phyloP scores from a whole-genome alignment of 2,113 vertebrate species.

The Pelmatolapia mariae region DNA sequence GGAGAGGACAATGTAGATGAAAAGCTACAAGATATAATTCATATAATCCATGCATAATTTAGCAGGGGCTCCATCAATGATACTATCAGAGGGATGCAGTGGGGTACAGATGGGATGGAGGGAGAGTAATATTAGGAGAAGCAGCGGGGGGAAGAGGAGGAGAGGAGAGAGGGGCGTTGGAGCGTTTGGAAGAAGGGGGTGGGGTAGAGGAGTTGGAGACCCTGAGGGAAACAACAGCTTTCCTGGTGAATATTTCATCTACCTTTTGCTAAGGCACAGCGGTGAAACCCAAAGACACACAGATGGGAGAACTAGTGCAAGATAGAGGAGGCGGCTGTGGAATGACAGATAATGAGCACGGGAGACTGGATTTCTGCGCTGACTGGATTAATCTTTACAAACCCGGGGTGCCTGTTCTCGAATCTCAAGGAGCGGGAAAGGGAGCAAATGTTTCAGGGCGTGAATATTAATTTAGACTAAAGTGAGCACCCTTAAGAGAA shows the following conservation, averaged over 20 bases:
- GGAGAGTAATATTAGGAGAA: not conserved
- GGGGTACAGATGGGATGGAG: not conserved
- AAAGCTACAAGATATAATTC: constrained; percentile 14
- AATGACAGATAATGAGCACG: constrained; percentile 9
- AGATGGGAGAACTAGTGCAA: not conserved
- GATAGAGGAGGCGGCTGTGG: not conserved
- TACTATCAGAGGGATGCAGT: not conserved
- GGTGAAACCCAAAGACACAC: not conserved
- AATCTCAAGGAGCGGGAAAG: constrained; percentile 14
- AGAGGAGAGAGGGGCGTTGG: not conserved
- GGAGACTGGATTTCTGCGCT: not conserved
- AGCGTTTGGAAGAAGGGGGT: not conserved
- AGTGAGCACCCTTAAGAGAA: not conserved
- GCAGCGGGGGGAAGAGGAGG: not conserved
- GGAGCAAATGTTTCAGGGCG: not conserved
- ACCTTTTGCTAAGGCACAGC: not conserved
- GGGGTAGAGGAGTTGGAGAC: not conserved
- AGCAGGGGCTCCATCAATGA: constrained; percentile 16
- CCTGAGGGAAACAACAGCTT: constrained; percentile 36
- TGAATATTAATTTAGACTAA: constrained; percentile 12
- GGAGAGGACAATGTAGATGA: constrained; percentile 10
- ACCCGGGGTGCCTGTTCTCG: not conserved
- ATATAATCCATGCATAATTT: constrained; percentile 41
- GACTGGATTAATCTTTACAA: constrained; percentile 26
- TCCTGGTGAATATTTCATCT: constrained; percentile 58